Conservation (phyloP, 2,113 vertebrate species). For the Mungos mungo region DNA sequence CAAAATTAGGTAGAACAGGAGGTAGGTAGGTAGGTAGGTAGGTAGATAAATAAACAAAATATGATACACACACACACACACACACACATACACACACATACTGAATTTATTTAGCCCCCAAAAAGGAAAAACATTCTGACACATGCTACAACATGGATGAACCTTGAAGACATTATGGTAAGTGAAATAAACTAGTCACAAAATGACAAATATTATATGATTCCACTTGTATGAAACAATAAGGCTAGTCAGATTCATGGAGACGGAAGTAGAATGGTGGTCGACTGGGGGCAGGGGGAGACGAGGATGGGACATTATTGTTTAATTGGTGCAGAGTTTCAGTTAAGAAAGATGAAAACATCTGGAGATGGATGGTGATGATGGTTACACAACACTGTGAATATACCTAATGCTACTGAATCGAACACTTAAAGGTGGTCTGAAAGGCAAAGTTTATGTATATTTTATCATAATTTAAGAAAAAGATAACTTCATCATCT, state of each 20-base stretch:
- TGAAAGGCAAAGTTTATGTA: background rate
- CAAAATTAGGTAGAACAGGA: background rate
- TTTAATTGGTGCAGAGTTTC: background rate
- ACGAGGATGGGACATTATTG: accelerated
- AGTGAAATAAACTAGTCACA: background rate
- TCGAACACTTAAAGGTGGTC: background rate
- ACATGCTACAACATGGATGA: background rate
- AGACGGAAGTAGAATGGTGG: background rate
- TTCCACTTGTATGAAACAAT: background rate
- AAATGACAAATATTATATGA: background rate
- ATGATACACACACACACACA: background rate
- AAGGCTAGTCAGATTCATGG: background rate
- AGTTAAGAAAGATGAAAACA: background rate
- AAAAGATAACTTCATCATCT: background rate
- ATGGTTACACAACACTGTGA: background rate
- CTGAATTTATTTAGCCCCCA: background rate
- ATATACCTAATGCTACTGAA: background rate
- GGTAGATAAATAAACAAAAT: background rate
- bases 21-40: background rate
- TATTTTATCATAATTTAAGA: background rate
- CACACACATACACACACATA: background rate
- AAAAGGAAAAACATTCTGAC: background rate
- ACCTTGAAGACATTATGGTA: background rate
- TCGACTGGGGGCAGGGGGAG: background rate
- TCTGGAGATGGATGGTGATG: too few relatives aligned